Evolutionary conservation across 2,888 invertebrate species (phyloP), one percentile per base, ranked within the genome.

Genomic region (Scaptomyza cyrtandrae): DNA sequence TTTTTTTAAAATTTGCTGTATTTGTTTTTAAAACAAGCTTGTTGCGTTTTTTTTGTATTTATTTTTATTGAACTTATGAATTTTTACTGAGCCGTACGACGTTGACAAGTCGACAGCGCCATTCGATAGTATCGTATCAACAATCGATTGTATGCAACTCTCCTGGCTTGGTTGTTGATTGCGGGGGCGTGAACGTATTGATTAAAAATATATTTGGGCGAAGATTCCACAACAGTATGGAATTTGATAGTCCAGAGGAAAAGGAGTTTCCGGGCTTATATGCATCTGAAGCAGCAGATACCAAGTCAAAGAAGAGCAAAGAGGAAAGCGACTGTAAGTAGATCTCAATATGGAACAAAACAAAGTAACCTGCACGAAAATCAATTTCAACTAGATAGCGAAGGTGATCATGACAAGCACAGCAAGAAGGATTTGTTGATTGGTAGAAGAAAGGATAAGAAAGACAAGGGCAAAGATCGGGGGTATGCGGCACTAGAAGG

Each of bases 401-500:
- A 97, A 91, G 96, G 95, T 68, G 95, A 95, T 65, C 96, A 97
- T 90, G 96, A 96, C 52, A 95, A 95, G 89, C 94, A 95, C 56
- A 95, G 95, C 75, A 97, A 96, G 88, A 97, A 96, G 86, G 97
- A 97, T 87, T 93, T 96, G 49, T 92, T 97, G 31, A 94, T 94
- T 80, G 96, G 96, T 0, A 94, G 96, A 72, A 93, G 95, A 0
- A 97, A 97, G 89, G 97, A 97, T 61, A 96, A 96, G 83, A 97
- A 97, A 90, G 97, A 95, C 45, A 96, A 97, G 88, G 86, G 90
- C 14, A 96, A 96, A 91, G 97, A 97, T 88, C 94, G 96, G 82
- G 98, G 98, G 2, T 98, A 98, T 94, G 97, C 97, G 50, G 97
- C 98, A 27, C 93, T 98, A 81, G 98, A 97, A 92, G 98, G 98